Percentiles rank a stretch among this genome's conserved stretches.
These are phyloP conservation scores for Brevimyrus niger DNA, from an alignment of 2,113 vertebrate species.

Conservation along the genomic window DNA sequence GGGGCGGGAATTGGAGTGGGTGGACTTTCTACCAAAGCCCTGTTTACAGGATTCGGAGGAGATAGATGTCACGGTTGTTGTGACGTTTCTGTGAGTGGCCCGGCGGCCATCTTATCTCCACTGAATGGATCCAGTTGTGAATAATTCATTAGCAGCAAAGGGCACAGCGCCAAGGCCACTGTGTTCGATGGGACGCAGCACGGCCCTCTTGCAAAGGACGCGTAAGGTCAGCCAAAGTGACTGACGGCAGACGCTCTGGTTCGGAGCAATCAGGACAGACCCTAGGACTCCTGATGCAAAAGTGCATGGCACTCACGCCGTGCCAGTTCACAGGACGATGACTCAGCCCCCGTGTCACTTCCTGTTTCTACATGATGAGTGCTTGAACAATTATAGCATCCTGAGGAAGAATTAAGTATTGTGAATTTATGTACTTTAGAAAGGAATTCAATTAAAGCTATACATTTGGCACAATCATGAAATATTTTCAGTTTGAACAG, in stretches of 20 bases:
- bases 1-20: background rate
- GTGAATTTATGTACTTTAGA: background rate
- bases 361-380: background rate
- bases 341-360: background rate
- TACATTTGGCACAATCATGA: background rate
- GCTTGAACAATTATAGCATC: background rate
- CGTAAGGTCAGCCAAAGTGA: background rate
- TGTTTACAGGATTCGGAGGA: background rate
- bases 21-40: background rate
- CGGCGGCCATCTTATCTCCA: constrained; percentile 35
- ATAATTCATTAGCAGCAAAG: constrained; percentile 55
- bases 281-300: background rate
- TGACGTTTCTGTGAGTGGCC: background rate
- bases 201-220: background rate
- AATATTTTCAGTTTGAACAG: background rate
- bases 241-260: no score
- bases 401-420: background rate
- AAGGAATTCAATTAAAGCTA: background rate
- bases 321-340: background rate
- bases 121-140: constrained; percentile 48
- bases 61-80: background rate
- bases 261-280: background rate
- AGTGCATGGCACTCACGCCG: background rate
- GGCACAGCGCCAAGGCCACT: constrained; percentile 39
- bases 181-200: constrained; percentile 44